Evolutionary conservation across 1,140 invertebrate genomes (phyloP), one percentile per base, ranked within the genome.

Genomic region (Leguminivora glycinivorella): DNA sequence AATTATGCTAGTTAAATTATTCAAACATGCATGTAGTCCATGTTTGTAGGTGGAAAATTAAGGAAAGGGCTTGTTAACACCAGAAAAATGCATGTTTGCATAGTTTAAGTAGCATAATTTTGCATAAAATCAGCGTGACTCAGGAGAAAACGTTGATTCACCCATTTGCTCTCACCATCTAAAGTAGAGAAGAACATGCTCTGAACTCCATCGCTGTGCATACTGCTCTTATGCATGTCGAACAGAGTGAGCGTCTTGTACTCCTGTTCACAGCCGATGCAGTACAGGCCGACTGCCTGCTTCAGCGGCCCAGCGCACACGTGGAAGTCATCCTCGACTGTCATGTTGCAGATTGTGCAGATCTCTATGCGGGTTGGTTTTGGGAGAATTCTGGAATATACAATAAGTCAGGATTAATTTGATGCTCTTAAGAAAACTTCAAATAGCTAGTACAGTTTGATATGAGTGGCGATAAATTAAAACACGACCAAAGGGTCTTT

Each of bases 141-240:
- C n/a, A n/a, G n/a, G n/a, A 19, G 17, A 26, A 10, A 38, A 14
- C 5, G 29, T 14, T 38, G 6, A 34, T 22, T 56, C 38, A 40
- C 2, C 26, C 26, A 29, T 2, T 29, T 29, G 31, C 7, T 34
- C 2, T 34, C 78, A 84, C 83, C 79, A 43, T 58, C 17, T 17
- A 67, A 73, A 34, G 52, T 76, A 0, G 85, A 82, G 47, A 89
- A 89, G 72, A 84, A 85, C 74, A 83, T 71, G 10, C 73, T 81
- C 29, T 88, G 82, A 0, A 78, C 75, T 1, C 69, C 75, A 9
- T 83, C 74, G 0, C 74, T 67, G 52, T 89, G 87, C 7, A 73
- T 43, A 0, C 74, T 76, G 1, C 79, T 56, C 0, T 85, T 74
- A 29, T 89, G 87, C 4, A 70, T 47, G 34, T 87, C 75, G 29